Base-by-base conservation (phyloP, 2,888 invertebrate genomes). In the Stenodema calcarata region DNA sequence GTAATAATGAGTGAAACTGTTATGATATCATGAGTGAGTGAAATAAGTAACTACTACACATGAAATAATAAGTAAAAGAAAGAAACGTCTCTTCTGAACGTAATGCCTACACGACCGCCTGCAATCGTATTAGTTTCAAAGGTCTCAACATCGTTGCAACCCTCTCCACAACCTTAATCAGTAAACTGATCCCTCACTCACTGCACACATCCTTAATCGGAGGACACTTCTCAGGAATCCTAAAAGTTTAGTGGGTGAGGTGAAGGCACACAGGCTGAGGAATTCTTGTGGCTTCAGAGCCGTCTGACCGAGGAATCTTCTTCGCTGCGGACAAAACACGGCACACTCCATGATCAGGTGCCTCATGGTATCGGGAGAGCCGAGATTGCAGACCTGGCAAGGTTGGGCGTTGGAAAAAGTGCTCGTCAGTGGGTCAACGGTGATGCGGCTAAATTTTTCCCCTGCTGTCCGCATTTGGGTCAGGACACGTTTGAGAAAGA, bases 351-450 rank as follows among this genome's bases (percentile, higher is more conserved):
- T 28, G 3, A 80, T 80, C 18, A 80, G 23, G 50, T 50, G 80
- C 1, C 50, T 7, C 0, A 80, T 2, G 1, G 80, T 80, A 30
- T 50, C 80, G 11, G 47, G 80, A 0, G 78, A 78, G 1, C 42
- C 78, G 18, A 78, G 78, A 18, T 78, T 78, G 41, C 78, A 78
- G 4, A 78, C 78, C 23, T 78, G 78, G 41, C 78, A 78, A n/a
- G 78, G 41, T 0, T 18, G 50, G 11, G 80, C 27, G 28, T n/a
- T 23, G 16, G 80, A 44, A n/a, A 80, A 80, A n/a, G 12, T 27
- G 28, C 30, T 44, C 2, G 27, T 80, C 9, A 44, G 50, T 4
- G 50, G 27, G 47, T 80, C 44, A 1, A 18, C 35, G 6, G 80
- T 28, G n/a, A 80, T 78, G 42, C 30, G 78, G 78, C 50, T n/a